These are phyloP conservation scores for Jaculus jaculus DNA, from an alignment of 2,113 vertebrate genomes.

Conservation along the genomic window DNA sequence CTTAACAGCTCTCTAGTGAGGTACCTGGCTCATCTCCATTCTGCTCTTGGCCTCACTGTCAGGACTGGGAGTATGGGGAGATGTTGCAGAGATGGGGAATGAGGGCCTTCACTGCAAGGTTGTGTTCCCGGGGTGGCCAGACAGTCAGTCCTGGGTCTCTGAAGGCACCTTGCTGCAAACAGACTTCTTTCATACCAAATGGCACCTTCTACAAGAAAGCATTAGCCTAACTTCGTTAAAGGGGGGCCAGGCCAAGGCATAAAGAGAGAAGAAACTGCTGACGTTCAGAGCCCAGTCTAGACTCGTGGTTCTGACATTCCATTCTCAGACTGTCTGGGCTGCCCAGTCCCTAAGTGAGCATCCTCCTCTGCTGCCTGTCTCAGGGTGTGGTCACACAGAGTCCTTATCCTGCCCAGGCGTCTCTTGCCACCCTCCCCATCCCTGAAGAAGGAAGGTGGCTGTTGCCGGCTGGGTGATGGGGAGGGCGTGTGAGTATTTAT, in stretches of 20 bases:
- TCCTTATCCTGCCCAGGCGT: constrained; percentile 29
- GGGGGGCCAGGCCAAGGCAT: neutral
- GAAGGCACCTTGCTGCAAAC: neutral
- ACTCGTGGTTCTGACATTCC: neutral
- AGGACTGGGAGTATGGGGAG: neutral
- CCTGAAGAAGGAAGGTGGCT: constrained; percentile 35
- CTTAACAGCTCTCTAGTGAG: neutral
- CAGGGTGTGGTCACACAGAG: neutral
- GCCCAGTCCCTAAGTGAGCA: neutral
- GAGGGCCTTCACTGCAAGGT: neutral
- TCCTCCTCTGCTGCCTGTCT: neutral
- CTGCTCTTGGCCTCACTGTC: neutral
- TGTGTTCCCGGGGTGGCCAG: neutral
- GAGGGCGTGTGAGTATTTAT: constrained; percentile 56
- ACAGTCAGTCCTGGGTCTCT: neutral
- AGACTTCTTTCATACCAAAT: neutral
- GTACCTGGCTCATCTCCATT: neutral
- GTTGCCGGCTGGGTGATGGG: constrained; percentile 5
- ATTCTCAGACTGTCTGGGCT: neutral
- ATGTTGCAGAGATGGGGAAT: neutral
- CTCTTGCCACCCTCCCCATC: constrained; percentile 1
- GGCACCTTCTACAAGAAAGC: neutral
- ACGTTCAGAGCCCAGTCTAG: neutral
- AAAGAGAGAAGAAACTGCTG: neutral
- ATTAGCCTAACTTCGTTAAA: neutral